Evolutionary conservation across 1,140 invertebrate genomes (phyloP).

Genomic region (Trigoniulus corallinus): DNA sequence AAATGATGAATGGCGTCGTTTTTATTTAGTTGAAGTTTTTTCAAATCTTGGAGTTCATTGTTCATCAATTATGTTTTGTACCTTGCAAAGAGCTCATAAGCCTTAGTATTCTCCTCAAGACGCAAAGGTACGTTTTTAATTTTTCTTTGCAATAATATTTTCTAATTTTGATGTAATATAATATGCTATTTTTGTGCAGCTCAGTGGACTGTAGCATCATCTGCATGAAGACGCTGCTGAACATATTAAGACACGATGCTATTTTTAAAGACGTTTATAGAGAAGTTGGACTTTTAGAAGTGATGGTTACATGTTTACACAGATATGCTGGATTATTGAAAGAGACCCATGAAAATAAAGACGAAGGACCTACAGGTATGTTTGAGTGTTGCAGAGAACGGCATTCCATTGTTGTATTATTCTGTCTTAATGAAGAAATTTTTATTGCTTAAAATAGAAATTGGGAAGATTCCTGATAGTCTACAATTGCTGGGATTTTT

Average conservation of each 20-base stretch:
- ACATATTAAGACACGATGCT: slow-evolving; percentile 70
- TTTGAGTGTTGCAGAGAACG: too few relatives aligned
- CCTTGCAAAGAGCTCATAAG: slow-evolving; percentile 97
- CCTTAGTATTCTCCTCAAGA: slow-evolving; percentile 78
- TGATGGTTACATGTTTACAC: slow-evolving; percentile 83
- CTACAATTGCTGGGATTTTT: slow-evolving; percentile 55
- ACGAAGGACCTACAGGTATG: slow-evolving; percentile 19
- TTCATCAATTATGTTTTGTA: slow-evolving; percentile 94
- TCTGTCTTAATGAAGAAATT: too few relatives aligned
- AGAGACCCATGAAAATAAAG: slow-evolving; percentile 31
- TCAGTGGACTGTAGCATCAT: slow-evolving; percentile 52
- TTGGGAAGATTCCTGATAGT: slow-evolving; percentile 16
- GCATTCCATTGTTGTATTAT: too few relatives aligned
- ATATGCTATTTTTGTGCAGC: slow-evolving; percentile 16
- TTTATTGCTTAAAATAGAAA: not conserved
- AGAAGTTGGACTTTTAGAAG: slow-evolving; percentile 93
- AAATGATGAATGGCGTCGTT: slow-evolving; percentile 11
- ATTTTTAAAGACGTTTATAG: slow-evolving; percentile 96
- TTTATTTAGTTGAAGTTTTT: slow-evolving; percentile 70
- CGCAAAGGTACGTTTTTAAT: slow-evolving; percentile 32
- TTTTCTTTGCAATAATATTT: not conserved
- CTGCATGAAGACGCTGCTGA: slow-evolving; percentile 73
- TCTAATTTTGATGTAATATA: not conserved
- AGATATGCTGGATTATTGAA: slow-evolving; percentile 64
- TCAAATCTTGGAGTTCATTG: slow-evolving; percentile 86